Conservation (phyloP, 2,113 vertebrate species). For the Halcyon malimbica region DNA sequence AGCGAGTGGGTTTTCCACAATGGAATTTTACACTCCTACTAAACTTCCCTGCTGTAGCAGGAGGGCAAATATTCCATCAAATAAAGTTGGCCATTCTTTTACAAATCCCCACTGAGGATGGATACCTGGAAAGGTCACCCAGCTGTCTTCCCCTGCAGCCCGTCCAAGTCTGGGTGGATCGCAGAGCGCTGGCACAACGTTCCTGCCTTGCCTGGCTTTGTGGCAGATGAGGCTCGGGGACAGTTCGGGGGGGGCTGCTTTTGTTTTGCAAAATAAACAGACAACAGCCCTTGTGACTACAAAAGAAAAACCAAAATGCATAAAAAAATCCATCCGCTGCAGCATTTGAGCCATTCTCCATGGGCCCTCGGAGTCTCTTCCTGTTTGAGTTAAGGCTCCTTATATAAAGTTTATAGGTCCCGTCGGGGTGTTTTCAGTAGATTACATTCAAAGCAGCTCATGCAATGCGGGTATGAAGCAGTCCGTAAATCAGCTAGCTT, state of each 20-base stretch:
- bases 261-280: constrained; percentile 27
- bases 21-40: background rate
- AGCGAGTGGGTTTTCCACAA: background rate
- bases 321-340: background rate
- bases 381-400: constrained; percentile 78
- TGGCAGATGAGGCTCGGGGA: background rate
- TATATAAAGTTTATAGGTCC: constrained; percentile 77
- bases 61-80: background rate
- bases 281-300: background rate
- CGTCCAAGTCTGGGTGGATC: fast-evolving
- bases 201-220: background rate
- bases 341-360: constrained; percentile 18
- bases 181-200: fast-evolving
- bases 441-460: constrained; percentile 74
- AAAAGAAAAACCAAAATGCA: background rate
- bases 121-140: background rate
- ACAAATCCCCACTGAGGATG: background rate
- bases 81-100: background rate
- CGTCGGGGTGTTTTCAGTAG: constrained; percentile 70
- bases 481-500: constrained; percentile 45
- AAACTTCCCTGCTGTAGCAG: background rate
- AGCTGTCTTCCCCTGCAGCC: background rate
- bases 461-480: constrained; percentile 15
- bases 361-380: constrained; percentile 65
- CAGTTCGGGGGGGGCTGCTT: background rate